Conservation (phyloP, 2,888 invertebrate species). For the Pachydiplax longipennis region DNA sequence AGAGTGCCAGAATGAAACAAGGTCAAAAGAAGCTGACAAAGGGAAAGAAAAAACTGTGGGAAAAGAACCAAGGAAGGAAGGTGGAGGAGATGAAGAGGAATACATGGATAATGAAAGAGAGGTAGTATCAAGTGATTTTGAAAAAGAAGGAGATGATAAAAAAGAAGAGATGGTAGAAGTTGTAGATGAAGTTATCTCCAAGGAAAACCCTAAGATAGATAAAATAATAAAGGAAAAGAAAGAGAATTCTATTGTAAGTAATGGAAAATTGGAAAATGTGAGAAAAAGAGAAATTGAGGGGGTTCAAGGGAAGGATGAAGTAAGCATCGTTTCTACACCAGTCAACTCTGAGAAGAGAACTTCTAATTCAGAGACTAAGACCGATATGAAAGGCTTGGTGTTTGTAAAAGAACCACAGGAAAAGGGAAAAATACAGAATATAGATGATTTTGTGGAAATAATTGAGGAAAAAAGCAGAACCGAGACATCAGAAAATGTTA, state of each 20-base stretch:
- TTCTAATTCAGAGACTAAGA: too few species aligned
- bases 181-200: neutral
- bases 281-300: neutral
- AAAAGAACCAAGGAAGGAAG: neutral
- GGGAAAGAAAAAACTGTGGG: neutral
- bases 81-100: neutral
- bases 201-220: neutral
- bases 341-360: too few species aligned
- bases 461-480: neutral
- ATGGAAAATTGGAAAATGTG: neutral
- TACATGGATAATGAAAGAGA: constrained; percentile 54
- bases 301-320: too few species aligned
- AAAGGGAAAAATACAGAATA: too few species aligned
- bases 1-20: constrained; percentile 47
- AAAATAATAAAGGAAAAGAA: neutral
- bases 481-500: neutral
- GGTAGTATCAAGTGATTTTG: constrained; percentile 48
- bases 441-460: neutral
- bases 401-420: neutral
- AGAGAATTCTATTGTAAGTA: too few species aligned
- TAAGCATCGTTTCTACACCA: too few species aligned
- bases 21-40: too few species aligned
- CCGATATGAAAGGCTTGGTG: too few species aligned
- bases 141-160: constrained; percentile 49
- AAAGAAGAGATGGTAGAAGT: constrained; percentile 48